phyloP scores from a whole-genome alignment of 2,113 vertebrate genomes.

The Catharus fuscescens region DNA sequence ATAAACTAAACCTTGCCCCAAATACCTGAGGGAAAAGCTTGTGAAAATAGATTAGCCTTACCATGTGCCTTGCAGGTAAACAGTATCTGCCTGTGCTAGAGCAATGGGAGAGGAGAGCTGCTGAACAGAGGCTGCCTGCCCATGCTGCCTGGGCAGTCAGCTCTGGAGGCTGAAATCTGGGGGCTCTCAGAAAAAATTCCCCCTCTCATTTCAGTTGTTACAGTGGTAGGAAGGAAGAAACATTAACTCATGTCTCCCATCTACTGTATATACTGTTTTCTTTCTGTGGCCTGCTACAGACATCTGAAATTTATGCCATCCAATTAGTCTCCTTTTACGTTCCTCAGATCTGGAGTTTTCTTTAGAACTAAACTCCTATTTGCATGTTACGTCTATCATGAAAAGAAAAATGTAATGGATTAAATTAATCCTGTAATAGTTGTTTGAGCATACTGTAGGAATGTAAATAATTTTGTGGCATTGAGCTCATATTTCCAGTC shows the following conservation, averaged over 20 bases:
- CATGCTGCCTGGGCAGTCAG: accelerated
- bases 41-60: slow-evolving; percentile 47
- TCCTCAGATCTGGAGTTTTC: slow-evolving; percentile 3
- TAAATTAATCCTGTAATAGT: slow-evolving; percentile 54
- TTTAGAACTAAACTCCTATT: slow-evolving; percentile 2
- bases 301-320: neutral
- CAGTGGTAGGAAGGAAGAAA: neutral
- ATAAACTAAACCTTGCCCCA: slow-evolving; percentile 50
- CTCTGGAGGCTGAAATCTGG: neutral
- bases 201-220: neutral
- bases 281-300: neutral
- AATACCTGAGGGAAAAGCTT: slow-evolving; percentile 52
- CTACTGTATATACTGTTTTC: neutral
- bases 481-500: slow-evolving; percentile 30
- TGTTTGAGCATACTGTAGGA: slow-evolving; percentile 20
- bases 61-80: slow-evolving; percentile 44
- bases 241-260: neutral
- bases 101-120: neutral
- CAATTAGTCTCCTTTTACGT: neutral
- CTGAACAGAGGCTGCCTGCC: neutral
- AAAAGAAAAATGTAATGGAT: slow-evolving; percentile 9
- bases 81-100: neutral
- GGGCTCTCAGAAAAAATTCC: neutral
- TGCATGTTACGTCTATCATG: neutral
- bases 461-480: slow-evolving; percentile 31